These are phyloP conservation scores for Drosophila equinoxialis DNA, from an alignment of 1,140 invertebrate species.

Conservation along the genomic window DNA sequence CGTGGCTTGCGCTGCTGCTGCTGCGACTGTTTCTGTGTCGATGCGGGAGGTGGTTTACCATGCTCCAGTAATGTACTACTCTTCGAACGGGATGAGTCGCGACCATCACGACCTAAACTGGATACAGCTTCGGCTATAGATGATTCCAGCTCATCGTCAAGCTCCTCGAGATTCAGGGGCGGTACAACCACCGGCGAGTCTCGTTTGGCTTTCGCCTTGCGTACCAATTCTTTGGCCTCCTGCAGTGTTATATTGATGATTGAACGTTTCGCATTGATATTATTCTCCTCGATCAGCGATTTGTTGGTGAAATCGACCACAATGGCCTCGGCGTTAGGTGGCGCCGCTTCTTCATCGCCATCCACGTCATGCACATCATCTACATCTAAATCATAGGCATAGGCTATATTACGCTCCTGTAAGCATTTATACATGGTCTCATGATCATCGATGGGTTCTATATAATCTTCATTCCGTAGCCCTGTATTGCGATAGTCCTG, in stretches of 20 bases:
- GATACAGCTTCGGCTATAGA: conserved; percentile 78
- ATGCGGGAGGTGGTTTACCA: conserved; percentile 32
- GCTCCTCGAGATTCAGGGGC: conserved; percentile 71
- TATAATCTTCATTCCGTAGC: conserved; percentile 76
- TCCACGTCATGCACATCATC: conserved; percentile 22
- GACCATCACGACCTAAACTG: conserved; percentile 58
- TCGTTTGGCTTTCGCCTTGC: conserved; percentile 61
- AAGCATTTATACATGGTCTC: conserved; percentile 83
- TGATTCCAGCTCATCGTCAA: conserved; percentile 78
- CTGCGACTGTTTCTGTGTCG: too few relatives aligned
- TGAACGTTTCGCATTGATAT: conserved; percentile 70
- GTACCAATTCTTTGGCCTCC: conserved; percentile 75
- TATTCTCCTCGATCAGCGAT: conserved; percentile 67
- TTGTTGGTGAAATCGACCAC: conserved; percentile 84
- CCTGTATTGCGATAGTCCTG: conserved; percentile 62
- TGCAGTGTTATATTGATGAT: conserved; percentile 81
- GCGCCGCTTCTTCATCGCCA: neutral
- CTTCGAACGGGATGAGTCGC: conserved; percentile 46
- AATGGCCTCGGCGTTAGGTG: conserved; percentile 83
- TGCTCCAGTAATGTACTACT: conserved; percentile 29
- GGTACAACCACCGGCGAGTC: conserved; percentile 54
- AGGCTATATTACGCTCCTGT: conserved; percentile 51
- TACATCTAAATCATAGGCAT: conserved; percentile 48
- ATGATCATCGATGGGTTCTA: conserved; percentile 73
- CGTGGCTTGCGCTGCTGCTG: conserved; percentile 54